Base-by-base conservation (phyloP, 2,113 vertebrate species). In the Cinclus cinclus region DNA sequence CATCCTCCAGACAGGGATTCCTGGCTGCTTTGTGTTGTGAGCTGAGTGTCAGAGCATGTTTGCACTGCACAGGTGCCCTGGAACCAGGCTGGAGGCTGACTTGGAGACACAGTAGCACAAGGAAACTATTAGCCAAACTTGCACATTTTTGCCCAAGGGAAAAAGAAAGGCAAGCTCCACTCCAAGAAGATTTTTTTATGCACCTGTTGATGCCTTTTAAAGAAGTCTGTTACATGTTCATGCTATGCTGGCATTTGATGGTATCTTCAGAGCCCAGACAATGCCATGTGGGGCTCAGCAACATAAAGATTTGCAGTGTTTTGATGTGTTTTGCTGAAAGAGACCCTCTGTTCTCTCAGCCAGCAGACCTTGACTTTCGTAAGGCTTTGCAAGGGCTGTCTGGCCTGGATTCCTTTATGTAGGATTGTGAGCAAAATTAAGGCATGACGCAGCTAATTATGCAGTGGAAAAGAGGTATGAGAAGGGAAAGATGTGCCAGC, bases 21-120 rank as follows among this genome's bases (percentile, higher is more conserved):
- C 47, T 76, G 75, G 20, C 50, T 4, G 2, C 0, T 1, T 39
- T 12, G 1, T 0, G 7, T 4, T 22, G 1, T 8, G 18, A 42
- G 37, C 53, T 53, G 78, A 24, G 49, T 15, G 12, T 58, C 41
- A 35, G 37, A 60, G 60, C 13, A 6, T 1, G 2, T 56, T 56
- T 90, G 71, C 20, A 9, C 41, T 44, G 67, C 35, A 5, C 44
- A 44, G 87, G 24, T 49, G 13, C 44, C 0, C 47, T 41, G 49
- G 65, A 71, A 60, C 53, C 41, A n/a, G 30, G 28, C 23, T 53
- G 67, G 56, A 73, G 67, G 50, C 41, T 18, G 23, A 5, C 42
- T 30, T 21, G 35, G 49, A 56, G 55, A 56, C 19, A 25, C 24
- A 24, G 35, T 9, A 44, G 65, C 13, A 15, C 44, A 37, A 10